phyloP scores from a whole-genome alignment of 2,888 invertebrate genomes.

The Athrips mouffetella region DNA sequence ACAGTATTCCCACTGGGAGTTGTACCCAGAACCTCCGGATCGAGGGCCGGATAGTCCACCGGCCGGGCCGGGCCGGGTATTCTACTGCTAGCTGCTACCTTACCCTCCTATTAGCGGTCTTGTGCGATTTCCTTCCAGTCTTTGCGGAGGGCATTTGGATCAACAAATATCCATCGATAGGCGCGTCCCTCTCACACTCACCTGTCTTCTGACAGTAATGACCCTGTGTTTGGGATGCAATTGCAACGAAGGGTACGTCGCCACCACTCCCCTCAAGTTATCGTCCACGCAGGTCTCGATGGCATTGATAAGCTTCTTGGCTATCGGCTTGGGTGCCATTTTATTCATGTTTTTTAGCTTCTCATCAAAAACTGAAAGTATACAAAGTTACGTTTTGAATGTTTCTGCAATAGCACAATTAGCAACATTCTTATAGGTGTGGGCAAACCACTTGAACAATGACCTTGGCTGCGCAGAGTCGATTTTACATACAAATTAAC shows the following conservation, averaged over 20 bases:
- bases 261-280: slow-evolving; percentile 75
- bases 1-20: too few species aligned
- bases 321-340: slow-evolving; percentile 40
- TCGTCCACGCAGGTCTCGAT: slow-evolving; percentile 74
- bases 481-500: neutral
- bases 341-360: neutral
- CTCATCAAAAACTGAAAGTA: neutral
- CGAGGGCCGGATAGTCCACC: too few species aligned
- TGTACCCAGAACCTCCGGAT: too few species aligned
- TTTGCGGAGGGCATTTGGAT: too few species aligned
- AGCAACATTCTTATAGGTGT: too few species aligned
- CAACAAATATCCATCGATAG: too few species aligned
- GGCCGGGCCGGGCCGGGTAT: too few species aligned
- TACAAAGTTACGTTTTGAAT: neutral
- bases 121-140: too few species aligned
- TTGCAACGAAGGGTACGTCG: slow-evolving; percentile 66
- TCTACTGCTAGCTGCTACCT: too few species aligned
- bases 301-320: slow-evolving; percentile 72
- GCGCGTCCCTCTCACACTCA: neutral
- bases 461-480: neutral
- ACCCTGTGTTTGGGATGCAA: slow-evolving; percentile 75
- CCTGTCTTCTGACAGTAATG: slow-evolving; percentile 46
- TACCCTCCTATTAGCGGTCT: too few species aligned
- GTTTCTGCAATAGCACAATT: too few species aligned
- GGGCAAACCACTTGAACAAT: too few species aligned